phyloP scores from a whole-genome alignment of 2,888 invertebrate genomes.

The Nesidiocoris tenuis region DNA sequence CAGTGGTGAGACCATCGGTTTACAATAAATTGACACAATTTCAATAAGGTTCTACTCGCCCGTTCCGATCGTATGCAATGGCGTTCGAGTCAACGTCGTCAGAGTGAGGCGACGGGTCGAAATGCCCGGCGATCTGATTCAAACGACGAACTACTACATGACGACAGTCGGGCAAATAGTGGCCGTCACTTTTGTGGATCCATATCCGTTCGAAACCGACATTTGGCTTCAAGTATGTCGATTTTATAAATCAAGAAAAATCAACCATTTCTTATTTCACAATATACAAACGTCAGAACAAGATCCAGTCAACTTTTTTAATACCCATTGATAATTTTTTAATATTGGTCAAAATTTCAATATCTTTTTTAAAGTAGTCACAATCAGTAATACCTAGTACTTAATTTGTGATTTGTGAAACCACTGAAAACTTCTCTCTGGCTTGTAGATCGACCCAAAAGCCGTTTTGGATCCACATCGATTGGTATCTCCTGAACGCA shows the following conservation, averaged over 20 bases:
- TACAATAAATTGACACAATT: no score
- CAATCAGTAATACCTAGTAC: no score
- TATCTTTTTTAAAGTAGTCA: no score
- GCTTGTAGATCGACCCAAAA: constrained; percentile 35
- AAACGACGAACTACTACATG: constrained; percentile 27
- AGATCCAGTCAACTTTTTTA: no score
- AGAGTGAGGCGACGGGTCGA: constrained; percentile 22
- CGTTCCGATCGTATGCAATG: not conserved
- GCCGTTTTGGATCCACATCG: constrained; percentile 23
- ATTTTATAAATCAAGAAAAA: no score
- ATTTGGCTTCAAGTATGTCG: constrained; percentile 22
- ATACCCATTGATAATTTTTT: no score
- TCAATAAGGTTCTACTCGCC: constrained; percentile 16
- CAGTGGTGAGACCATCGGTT: no score
- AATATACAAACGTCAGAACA: no score
- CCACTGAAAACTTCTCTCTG: no score
- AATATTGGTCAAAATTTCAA: no score
- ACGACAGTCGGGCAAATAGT: constrained; percentile 29
- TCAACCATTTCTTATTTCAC: no score
- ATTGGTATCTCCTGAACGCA: constrained; percentile 19
- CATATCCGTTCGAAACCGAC: constrained; percentile 30
- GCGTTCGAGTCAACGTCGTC: constrained; percentile 15
- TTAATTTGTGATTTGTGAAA: no score
- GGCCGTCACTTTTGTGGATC: constrained; percentile 26
- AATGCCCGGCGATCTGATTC: constrained; percentile 24